Percentiles rank a stretch among this genome's conserved stretches.
Conservation (phyloP, 53 echinoderm and acorn worm genomes). For the Echinometra lucunter region DNA sequence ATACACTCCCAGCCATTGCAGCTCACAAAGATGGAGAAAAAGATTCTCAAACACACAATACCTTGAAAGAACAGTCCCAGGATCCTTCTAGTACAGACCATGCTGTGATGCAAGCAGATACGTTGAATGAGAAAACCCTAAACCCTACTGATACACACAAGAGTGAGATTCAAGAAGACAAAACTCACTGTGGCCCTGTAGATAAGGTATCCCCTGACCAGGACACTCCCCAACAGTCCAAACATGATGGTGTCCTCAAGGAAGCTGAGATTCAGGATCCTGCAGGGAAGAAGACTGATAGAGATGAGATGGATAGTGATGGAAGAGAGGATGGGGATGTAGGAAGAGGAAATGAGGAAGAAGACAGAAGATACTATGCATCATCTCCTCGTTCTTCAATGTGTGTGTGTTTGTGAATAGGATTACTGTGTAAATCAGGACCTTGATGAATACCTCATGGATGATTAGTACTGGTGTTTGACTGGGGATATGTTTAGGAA, state of each 20-base stretch:
- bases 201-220: not conserved
- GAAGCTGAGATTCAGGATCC: not conserved
- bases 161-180: not conserved
- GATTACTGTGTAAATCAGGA: not conserved
- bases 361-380: not conserved
- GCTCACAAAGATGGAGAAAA: not conserved
- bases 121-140: not conserved
- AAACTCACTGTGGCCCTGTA: not conserved
- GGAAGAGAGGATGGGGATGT: not conserved
- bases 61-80: not conserved
- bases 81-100: not conserved
- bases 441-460: not conserved
- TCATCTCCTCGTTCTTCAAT: not conserved
- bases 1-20: not conserved
- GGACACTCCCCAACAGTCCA: not conserved
- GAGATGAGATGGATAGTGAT: not conserved
- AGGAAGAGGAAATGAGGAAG: not conserved
- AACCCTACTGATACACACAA: not conserved
- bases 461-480: not conserved
- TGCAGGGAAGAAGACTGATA: not conserved
- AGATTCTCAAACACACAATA: not conserved
- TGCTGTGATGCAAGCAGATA: not conserved
- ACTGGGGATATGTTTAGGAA: not conserved
- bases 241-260: not conserved
- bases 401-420: constrained; percentile 3